A percentile compares a stretch with the other conserved stretches of the same genome.
Evolutionary conservation across 2,113 vertebrate species (phyloP).

Genomic region (Maccullochella peelii): DNA sequence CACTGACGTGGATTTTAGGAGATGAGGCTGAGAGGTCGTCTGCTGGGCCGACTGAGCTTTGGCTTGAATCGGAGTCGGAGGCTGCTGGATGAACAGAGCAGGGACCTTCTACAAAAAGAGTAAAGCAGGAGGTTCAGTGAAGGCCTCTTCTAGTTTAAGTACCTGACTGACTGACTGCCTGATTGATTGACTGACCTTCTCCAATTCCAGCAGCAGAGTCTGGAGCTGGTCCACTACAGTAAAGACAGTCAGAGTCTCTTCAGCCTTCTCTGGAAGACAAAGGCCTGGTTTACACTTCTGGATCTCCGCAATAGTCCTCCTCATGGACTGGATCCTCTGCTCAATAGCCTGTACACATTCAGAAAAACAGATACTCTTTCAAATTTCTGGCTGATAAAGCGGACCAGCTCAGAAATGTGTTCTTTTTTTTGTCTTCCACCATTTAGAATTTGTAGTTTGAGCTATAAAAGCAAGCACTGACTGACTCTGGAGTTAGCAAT

Average conservation of each 20-base stretch:
- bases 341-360: constrained; percentile 81
- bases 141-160: rapidly evolving
- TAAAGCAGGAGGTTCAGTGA: background rate
- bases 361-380: background rate
- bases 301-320: constrained; percentile 86
- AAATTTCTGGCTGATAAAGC: background rate
- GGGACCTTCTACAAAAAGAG: constrained; percentile 67
- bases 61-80: constrained; percentile 40
- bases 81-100: constrained; percentile 73
- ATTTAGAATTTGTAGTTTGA: background rate
- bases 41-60: constrained; percentile 2
- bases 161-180: rapidly evolving
- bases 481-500: background rate
- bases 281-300: constrained; percentile 87
- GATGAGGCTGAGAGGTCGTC: background rate
- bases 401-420: background rate
- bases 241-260: constrained; percentile 87
- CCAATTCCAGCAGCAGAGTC: constrained; percentile 86
- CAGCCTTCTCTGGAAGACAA: constrained; percentile 83
- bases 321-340: constrained; percentile 88
- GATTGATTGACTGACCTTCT: constrained; percentile 78
- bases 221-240: constrained; percentile 84
- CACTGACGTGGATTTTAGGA: background rate
- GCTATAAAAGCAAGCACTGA: background rate
- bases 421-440: background rate